These are phyloP conservation scores for Saxidomus purpurata DNA, from an alignment of 1,140 invertebrate genomes.

Conservation along the genomic window DNA sequence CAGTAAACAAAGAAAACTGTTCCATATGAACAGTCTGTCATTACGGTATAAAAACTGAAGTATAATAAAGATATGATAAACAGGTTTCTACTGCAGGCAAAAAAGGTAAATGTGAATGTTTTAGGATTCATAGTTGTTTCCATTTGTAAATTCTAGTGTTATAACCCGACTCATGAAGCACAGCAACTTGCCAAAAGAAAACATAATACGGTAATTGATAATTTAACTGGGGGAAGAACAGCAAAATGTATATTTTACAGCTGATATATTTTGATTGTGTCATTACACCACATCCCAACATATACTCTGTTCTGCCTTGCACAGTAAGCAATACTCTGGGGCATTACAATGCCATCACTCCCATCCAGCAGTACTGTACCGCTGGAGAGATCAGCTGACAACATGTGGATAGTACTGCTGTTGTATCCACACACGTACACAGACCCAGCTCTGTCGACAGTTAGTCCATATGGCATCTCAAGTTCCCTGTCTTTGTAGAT, in stretches of 20 bases:
- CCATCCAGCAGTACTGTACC: not conserved
- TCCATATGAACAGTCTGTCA: no score
- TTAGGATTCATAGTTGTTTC: no score
- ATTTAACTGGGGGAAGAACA: no score
- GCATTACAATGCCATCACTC: not conserved
- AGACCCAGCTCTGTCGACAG: not conserved
- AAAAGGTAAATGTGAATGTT: no score
- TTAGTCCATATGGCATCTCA: not conserved
- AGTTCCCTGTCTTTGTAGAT: not conserved
- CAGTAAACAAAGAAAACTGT: no score
- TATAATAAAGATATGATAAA: no score
- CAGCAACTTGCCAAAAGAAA: no score
- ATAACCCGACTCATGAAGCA: no score
- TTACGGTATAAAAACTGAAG: no score
- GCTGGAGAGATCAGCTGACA: not conserved
- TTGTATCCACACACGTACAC: slow-evolving; percentile 21
- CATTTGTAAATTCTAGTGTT: no score
- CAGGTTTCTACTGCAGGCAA: no score
- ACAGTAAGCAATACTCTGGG: not conserved
- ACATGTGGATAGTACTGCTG: not conserved
- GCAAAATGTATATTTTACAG: not conserved
- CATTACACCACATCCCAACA: slow-evolving; percentile 4
- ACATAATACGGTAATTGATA: no score
- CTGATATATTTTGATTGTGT: not conserved
- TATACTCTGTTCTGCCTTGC: not conserved